Base-by-base conservation (phyloP, 92 coral and sea anemone species). In the Bergia sp. region DNA sequence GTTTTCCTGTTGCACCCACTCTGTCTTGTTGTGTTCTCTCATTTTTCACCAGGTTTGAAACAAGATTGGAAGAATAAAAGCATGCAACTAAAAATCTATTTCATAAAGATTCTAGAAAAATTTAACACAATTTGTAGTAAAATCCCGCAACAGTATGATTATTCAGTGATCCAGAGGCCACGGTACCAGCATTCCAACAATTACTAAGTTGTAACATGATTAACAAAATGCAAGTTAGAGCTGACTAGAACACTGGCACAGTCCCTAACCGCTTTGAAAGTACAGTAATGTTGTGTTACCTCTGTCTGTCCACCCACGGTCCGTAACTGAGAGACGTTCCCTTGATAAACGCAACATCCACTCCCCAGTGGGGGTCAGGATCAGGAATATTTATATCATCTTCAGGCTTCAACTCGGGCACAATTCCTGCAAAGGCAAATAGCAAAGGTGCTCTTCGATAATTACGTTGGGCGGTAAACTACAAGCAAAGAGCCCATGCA, bases 251-350 rank as follows among this genome's bases (percentile, higher is more conserved):
- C 18, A 29, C 15, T 16, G 40, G 40, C 9, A 7, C 18, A 37
- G 45, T 42, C 8, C 7, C 39, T 72, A 29, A 37, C 36, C n/a
- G 8, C 43, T 8, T 21, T 12, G 21, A 40, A 65, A 61, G 66
- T 69, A 29, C 29, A 29, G 36, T n/a, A 43, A 20, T 38, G 53
- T 2, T 40, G 6, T 1, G 13, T 39, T 88, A 97, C 99, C 99
- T 96, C 75, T 97, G 99, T 73, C 99, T 93, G 84, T 97, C 99
- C 77, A 95, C 99, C 99, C 99, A 95, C 20, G 99, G 99, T 7
- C 99, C 99, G 86, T 97, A 97, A 81, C 96, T 91, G 47, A 97
- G 82, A 4, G 98, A 90, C 67, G 99, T 96, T 47, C 93, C 89
- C 85, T 93, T 97, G 45, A 88, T 43, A 88, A 97, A 97, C 49